These are phyloP conservation scores for Helleia helle DNA, from an alignment of 2,888 invertebrate genomes.

Conservation along the genomic window DNA sequence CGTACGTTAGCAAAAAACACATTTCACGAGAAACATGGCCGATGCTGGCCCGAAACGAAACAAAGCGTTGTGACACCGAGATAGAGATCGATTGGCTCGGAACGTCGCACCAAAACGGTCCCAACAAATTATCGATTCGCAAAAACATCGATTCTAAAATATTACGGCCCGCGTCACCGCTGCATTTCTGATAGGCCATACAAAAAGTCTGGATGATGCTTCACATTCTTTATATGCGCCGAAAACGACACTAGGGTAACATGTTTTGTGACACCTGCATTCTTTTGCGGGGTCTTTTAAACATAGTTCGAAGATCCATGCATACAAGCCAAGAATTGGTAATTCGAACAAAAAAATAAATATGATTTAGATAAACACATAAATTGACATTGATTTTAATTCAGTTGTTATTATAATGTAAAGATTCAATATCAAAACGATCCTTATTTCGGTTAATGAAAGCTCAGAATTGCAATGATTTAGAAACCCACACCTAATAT, in stretches of 20 bases:
- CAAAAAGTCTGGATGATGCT: conserved; percentile 10
- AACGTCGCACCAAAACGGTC: conserved; percentile 67
- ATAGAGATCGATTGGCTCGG: conserved; percentile 65
- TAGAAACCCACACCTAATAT: too few species aligned
- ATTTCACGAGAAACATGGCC: conserved; percentile 68
- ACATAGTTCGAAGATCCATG: too few species aligned
- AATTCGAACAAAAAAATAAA: too few species aligned
- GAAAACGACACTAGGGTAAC: not conserved
- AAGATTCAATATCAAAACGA: too few species aligned
- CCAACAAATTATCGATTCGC: conserved; percentile 73
- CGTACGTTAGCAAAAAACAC: conserved; percentile 72
- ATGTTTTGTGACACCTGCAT: not conserved
- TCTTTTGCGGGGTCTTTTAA: too few species aligned
- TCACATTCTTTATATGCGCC: not conserved
- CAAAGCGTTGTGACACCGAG: conserved; percentile 69
- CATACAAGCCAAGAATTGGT: too few species aligned
- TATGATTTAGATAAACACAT: too few species aligned
- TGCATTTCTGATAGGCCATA: conserved; percentile 44
- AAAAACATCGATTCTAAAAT: conserved; percentile 73
- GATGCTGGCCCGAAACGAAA: conserved; percentile 65
- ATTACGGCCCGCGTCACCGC: conserved; percentile 63
- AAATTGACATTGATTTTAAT: too few species aligned
- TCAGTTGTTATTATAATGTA: too few species aligned
- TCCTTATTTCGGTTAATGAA: too few species aligned
- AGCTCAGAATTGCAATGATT: too few species aligned